Base-by-base conservation (phyloP, 1,140 invertebrate species). In the Drosophila oshimai region DNA sequence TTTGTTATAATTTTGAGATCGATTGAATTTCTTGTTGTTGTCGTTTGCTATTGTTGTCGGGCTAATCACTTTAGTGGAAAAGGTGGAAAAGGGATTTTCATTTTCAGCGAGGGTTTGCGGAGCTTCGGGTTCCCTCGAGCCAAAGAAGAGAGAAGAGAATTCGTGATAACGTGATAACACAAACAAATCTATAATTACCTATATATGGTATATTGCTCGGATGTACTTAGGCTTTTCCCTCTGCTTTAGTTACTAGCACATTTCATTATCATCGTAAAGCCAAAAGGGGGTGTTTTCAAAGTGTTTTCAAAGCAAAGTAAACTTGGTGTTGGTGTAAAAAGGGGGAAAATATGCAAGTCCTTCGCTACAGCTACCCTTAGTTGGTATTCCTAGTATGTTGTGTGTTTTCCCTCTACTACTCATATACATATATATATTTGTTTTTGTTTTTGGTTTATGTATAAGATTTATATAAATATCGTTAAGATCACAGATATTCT, bases 401-500 rank as follows among this genome's bases (percentile, higher is more conserved):
- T 68, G 26, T 50, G 55, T 65, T 50, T 68, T 60, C 37, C 46
- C 44, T 70, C 46, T 75, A 58, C 51, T 75, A 61, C 46, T 69
- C 67, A 76, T 64, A 70, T 58, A 65, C 58, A 67, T 58, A 50
- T 58, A 49, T 53, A 39, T 83, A 69, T 68, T 53, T n/a, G n/a
- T n/a, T n/a, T n/a, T n/a, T n/a, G n/a, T n/a, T 62, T 29, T 58
- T 51, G 39, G 41, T 71, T 72, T 62, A 39, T 76, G 42, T 64
- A 64, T 76, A 76, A 54, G 69, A 28, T 71, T 71, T 71, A 71
- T 69, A 58, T 89, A 86, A 89, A 90, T 90, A 90, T 90, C 86
- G 71, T 86, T 88, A 89, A 90, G 90, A 91, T 91, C 90, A 91
- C 90, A 91, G 90, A 91, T 90, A 89, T 90, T 89, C 81, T 90